phyloP scores from a whole-genome alignment of 1,140 invertebrate species.

The Calliopsis andreniformis region DNA sequence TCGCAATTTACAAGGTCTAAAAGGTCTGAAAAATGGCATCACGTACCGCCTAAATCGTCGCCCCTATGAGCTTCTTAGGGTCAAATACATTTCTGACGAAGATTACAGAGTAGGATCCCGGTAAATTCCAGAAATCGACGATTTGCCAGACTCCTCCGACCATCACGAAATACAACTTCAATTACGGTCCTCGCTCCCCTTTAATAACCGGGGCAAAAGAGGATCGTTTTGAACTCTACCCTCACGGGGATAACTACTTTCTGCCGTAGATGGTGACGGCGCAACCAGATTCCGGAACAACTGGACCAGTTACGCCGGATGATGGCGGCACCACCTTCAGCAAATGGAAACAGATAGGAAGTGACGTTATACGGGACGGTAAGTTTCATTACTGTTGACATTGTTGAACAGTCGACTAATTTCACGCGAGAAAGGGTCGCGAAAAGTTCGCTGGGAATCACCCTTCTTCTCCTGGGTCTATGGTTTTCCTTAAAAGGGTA shows the following conservation, averaged over 20 bases:
- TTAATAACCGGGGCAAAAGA: background rate
- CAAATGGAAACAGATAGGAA: constrained; percentile 89
- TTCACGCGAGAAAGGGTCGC: background rate
- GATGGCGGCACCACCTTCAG: constrained; percentile 87
- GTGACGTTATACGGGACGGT: constrained; percentile 92
- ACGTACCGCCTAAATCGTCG: background rate
- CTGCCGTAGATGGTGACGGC: constrained; percentile 87
- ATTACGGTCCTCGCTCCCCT: background rate
- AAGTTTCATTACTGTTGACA: constrained; percentile 55
- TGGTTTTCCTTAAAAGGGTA: no score
- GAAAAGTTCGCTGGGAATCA: background rate
- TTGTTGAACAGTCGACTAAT: constrained; percentile 3
- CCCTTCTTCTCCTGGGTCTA: background rate
- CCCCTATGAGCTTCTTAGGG: background rate
- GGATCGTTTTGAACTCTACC: background rate
- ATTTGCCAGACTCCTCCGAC: background rate
- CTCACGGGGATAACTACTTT: constrained; percentile 31
- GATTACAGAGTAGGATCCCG: background rate
- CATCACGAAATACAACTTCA: background rate
- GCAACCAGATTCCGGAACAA: constrained; percentile 84
- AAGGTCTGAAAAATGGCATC: background rate
- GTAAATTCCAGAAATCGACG: background rate
- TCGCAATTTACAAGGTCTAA: no score
- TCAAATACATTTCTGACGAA: background rate
- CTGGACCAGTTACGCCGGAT: constrained; percentile 82